phyloP scores from a whole-genome alignment of 2,888 invertebrate genomes.

The Apodemia duryi region DNA sequence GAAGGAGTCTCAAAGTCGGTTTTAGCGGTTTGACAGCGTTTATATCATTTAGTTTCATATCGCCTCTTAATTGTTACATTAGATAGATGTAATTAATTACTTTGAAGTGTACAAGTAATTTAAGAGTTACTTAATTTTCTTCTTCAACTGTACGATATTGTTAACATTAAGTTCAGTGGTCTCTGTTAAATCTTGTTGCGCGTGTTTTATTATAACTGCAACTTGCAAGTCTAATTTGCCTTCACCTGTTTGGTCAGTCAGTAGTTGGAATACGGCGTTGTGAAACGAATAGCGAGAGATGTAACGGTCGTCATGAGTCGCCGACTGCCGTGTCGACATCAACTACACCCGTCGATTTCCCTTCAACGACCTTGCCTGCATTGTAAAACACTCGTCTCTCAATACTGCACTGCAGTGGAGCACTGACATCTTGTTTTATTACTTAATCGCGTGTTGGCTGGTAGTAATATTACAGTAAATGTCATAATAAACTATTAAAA shows the following conservation, averaged over 20 bases:
- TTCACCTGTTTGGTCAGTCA: conserved; percentile 14
- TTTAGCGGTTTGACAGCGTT: background rate
- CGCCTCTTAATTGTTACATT: background rate
- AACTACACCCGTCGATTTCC: conserved; percentile 58
- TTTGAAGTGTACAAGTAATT: background rate
- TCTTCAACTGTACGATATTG: conserved; percentile 1
- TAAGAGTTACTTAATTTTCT: background rate
- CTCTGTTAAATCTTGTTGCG: conserved; percentile 3
- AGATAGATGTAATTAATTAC: background rate
- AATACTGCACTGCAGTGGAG: conserved; percentile 45
- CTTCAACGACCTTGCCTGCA: conserved; percentile 70
- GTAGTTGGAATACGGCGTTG: conserved; percentile 15
- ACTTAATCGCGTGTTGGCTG: conserved; percentile 1
- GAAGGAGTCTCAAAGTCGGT: too few relatives aligned
- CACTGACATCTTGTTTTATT: conserved; percentile 33
- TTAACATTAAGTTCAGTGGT: conserved; percentile 2
- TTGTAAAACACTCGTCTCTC: conserved; percentile 47
- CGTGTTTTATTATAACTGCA: conserved; percentile 6
- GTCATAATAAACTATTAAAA: conserved; percentile 3
- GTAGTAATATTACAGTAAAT: background rate
- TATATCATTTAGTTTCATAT: background rate
- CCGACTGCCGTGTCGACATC: conserved; percentile 55
- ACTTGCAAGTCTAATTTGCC: conserved; percentile 3
- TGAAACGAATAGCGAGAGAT: conserved; percentile 54
- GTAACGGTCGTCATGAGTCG: conserved; percentile 47